Conservation (phyloP, 2,888 invertebrate species). For the Philonicus albiceps region DNA sequence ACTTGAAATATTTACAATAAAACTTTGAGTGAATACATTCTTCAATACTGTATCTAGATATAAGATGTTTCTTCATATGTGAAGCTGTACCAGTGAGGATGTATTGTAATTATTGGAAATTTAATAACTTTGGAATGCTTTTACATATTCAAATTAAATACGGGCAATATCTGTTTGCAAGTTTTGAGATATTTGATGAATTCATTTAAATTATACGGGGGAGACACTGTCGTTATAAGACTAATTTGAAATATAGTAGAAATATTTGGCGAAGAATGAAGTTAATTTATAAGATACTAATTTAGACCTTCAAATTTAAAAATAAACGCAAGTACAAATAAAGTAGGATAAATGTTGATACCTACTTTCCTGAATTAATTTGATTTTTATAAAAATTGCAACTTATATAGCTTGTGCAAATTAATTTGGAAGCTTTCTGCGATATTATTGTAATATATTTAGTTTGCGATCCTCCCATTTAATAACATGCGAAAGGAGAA, state of each 20-base stretch:
- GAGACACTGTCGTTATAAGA: not conserved
- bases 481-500: too few species aligned
- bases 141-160: not conserved
- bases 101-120: slow-evolving; percentile 1
- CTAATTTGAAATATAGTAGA: not conserved
- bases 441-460: too few species aligned
- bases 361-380: too few species aligned
- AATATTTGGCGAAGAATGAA: not conserved
- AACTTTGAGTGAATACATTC: slow-evolving; percentile 1
- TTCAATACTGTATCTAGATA: slow-evolving; percentile 7
- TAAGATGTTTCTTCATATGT: not conserved
- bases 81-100: not conserved
- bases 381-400: too few species aligned
- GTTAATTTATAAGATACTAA: too few species aligned
- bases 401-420: too few species aligned
- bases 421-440: too few species aligned
- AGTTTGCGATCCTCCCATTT: too few species aligned
- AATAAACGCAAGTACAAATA: too few species aligned
- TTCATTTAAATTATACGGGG: not conserved
- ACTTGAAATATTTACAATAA: slow-evolving; percentile 11
- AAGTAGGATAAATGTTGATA: too few species aligned
- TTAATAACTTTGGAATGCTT: slow-evolving; percentile 9
- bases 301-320: too few species aligned
- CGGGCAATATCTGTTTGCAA: not conserved
- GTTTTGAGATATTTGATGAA: not conserved